Conservation (phyloP, 2,113 vertebrate species). For the Sylvilagus bachmani region DNA sequence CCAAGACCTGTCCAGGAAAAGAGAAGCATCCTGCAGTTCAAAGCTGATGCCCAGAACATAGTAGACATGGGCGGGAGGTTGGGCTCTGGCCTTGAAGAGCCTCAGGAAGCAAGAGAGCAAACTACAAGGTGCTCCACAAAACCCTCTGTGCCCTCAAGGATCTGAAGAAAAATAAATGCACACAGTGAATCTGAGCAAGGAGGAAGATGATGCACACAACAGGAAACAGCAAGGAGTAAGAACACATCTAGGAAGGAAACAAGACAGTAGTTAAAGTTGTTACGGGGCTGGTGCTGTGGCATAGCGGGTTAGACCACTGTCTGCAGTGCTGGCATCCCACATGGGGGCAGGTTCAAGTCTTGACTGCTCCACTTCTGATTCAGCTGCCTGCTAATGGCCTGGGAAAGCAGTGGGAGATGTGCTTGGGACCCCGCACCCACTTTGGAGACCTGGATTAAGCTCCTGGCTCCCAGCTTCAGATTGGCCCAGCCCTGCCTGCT, state of each 20-base stretch:
- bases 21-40: background rate
- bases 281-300: no score
- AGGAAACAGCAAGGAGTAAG: background rate
- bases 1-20: background rate
- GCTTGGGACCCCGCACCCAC: no score
- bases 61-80: background rate
- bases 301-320: no score
- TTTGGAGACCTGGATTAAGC: no score
- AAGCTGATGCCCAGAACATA: background rate
- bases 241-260: constrained; percentile 17
- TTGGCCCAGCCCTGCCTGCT: no score
- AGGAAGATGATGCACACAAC: background rate
- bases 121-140: background rate
- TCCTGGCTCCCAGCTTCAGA: no score
- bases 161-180: background rate
- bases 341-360: no score
- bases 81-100: background rate
- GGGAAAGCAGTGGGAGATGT: no score
- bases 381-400: no score
- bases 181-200: background rate
- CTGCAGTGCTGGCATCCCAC: no score
- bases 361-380: no score
- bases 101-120: background rate
- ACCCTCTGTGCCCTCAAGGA: background rate
- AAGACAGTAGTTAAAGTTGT: background rate